Evolutionary conservation across 2,113 vertebrate species (phyloP), one percentile per base, ranked within the genome.

Genomic region (Megaptera novaeangliae): DNA sequence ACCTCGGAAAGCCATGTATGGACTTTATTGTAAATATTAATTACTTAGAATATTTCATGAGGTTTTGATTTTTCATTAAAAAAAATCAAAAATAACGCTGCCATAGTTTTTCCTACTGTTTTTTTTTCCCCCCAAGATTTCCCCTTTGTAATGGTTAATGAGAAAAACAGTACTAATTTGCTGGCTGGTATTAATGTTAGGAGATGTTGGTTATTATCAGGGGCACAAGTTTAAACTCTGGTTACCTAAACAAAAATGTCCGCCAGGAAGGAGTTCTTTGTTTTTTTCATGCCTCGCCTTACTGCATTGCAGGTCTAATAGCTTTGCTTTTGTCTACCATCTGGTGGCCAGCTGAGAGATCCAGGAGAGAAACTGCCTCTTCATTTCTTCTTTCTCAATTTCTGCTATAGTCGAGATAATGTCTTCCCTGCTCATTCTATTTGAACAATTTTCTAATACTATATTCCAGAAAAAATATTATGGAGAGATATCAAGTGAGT

Each of bases 11-110:
- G 61, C 55, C 36, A 88, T 66, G 80, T 71, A 18, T 68, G 25
- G 11, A 44, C 55, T 82, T 94, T 86, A 94, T 20, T 68, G 1
- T 71, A 91, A 80, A 36, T 83, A 91, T 93, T 78, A 83, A 89
- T 96, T 82, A 41, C 29, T 84, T 80, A 63, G 41, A 90, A 36
- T 92, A 97, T 88, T 95, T 97, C 55, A 27, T 44, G 31, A 63
- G 27, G 10, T 36, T 82, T 23, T 75, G 20, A 12, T 74, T 88
- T 36, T 59, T 88, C 36, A 88, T 52, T 3, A 57, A 68, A 87
- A 55, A 41, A 41, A 29, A 55, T 8, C 27, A 17, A 52, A 52
- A 52, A 52, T 52, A 52, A 52, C 6, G 52, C 29, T 75, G 34
- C 36, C 27, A 44, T 61, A 63, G 41, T 66, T 85, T 89, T 93